Percentiles rank a stretch among this genome's conserved stretches.
Conservation (phyloP, 2,113 vertebrate species). For the Brachypteracias leptosomus region DNA sequence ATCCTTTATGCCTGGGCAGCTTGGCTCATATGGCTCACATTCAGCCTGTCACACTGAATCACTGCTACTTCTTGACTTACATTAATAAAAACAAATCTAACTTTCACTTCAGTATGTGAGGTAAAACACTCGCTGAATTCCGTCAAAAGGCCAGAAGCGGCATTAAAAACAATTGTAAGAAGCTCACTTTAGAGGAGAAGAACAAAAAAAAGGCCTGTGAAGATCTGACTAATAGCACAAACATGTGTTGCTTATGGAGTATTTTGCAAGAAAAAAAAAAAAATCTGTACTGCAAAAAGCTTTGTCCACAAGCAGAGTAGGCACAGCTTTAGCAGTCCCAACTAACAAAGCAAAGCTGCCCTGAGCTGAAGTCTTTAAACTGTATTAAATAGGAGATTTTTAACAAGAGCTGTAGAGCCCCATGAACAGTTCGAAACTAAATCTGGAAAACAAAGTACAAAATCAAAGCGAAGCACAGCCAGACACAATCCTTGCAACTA, state of each 20-base stretch:
- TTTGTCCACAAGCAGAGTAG: not conserved
- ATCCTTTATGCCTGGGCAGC: constrained; percentile 39
- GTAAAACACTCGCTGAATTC: not conserved
- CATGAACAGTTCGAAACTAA: not conserved
- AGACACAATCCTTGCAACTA: not conserved
- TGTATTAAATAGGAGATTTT: not conserved
- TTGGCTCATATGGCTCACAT: constrained; percentile 57
- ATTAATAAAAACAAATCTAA: constrained; percentile 56
- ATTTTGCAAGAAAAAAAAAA: not conserved
- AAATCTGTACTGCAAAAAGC: not conserved
- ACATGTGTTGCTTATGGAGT: not conserved
- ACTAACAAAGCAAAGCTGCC: not conserved
- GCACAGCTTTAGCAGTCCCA: not conserved
- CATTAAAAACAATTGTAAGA: not conserved
- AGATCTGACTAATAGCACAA: not conserved
- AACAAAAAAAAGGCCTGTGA: not conserved
- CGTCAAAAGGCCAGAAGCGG: constrained; percentile 8
- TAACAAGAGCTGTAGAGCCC: not conserved
- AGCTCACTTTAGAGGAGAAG: not conserved
- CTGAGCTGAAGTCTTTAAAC: not conserved
- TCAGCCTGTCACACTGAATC: constrained; percentile 67
- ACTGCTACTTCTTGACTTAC: constrained; percentile 49
- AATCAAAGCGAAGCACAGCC: not conserved
- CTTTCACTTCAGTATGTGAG: constrained; percentile 5
- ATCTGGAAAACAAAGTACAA: not conserved